A percentile compares a stretch with the other conserved stretches of the same genome.
phyloP scores from a whole-genome alignment of 2,797 vertebrate species.

The Phoxinus dragarum region DNA sequence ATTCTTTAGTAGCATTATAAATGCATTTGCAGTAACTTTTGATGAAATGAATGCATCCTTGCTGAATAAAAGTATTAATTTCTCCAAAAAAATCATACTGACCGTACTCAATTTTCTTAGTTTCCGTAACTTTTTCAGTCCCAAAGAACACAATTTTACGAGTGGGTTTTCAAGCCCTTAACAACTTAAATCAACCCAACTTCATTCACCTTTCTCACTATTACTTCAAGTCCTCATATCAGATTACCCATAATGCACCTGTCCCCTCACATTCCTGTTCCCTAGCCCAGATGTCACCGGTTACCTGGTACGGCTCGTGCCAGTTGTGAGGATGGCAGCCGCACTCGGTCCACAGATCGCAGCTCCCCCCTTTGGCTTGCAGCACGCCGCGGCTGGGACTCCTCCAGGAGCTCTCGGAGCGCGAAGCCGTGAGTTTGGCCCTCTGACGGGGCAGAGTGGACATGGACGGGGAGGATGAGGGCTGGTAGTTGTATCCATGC shows the following conservation, averaged over 20 bases:
- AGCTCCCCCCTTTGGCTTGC: conserved; percentile 77
- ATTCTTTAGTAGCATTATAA: background rate
- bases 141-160: background rate
- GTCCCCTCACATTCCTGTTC: background rate
- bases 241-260: background rate
- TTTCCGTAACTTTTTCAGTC: background rate
- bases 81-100: background rate
- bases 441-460: conserved; percentile 75
- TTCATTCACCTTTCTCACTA: background rate
- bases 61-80: background rate
- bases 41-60: background rate
- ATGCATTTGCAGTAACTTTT: background rate
- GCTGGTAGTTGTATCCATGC: conserved; percentile 65
- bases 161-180: background rate
- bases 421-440: conserved; percentile 71
- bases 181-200: background rate
- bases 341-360: conserved; percentile 82
- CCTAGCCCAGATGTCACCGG: conserved; percentile 7
- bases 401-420: conserved; percentile 77
- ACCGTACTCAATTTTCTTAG: background rate
- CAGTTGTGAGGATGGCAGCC: conserved; percentile 80
- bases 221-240: background rate
- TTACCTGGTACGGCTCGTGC: conserved; percentile 81
- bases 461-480: conserved; percentile 54
- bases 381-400: conserved; percentile 74